Evolutionary conservation across 2,888 invertebrate genomes (phyloP).

Genomic region (Drosophila incognita): DNA sequence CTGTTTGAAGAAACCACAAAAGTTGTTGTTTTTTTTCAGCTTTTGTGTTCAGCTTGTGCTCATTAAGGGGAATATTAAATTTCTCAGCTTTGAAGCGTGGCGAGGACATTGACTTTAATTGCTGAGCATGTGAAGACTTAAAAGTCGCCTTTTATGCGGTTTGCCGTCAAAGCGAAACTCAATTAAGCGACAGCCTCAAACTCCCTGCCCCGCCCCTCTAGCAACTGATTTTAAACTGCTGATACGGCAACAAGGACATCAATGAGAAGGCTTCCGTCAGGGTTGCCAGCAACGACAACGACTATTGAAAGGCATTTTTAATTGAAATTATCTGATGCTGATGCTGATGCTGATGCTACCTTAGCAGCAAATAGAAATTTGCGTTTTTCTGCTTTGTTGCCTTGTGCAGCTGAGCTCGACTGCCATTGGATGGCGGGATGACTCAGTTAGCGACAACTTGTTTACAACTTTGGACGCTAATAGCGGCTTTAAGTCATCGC

Average conservation of each 20-base stretch:
- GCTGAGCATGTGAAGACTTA: conserved; percentile 74
- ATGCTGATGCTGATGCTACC: conserved; percentile 41
- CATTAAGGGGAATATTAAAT: conserved; percentile 73
- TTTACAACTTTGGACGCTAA: conserved; percentile 73
- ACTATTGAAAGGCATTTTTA: conserved; percentile 73
- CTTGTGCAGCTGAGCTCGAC: conserved; percentile 40
- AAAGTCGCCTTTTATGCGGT: conserved; percentile 79
- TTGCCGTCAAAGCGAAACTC: conserved; percentile 79
- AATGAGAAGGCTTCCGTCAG: conserved; percentile 2
- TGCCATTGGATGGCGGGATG: conserved; percentile 6
- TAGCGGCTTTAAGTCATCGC: conserved; percentile 69
- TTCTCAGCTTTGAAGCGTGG: conserved; percentile 42
- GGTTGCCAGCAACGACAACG: conserved; percentile 60
- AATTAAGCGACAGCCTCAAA: conserved; percentile 68
- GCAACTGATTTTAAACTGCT: conserved; percentile 73
- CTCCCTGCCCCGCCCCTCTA: not conserved
- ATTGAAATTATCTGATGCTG: conserved; percentile 75
- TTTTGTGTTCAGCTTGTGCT: conserved; percentile 47
- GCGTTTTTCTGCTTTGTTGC: conserved; percentile 72
- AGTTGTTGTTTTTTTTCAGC: conserved; percentile 28
- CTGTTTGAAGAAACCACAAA: conserved; percentile 62
- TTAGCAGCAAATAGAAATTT: conserved; percentile 48
- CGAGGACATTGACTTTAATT: conserved; percentile 63
- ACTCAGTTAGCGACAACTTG: conserved; percentile 45
- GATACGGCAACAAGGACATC: conserved; percentile 59